Evolutionary conservation across 1,140 invertebrate genomes (phyloP).

Genomic region (Calephelis virginiensis): DNA sequence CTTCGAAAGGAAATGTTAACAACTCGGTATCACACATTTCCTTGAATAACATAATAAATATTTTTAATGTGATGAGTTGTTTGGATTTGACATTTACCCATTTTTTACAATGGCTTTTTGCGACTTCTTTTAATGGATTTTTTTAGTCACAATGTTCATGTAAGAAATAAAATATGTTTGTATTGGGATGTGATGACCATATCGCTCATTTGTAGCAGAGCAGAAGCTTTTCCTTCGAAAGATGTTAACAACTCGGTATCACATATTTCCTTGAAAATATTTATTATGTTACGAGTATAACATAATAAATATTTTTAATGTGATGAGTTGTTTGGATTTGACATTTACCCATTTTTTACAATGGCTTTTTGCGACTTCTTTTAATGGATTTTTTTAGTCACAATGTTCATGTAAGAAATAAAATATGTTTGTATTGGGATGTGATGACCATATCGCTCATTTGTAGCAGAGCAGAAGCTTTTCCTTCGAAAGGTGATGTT

Average conservation of each 20-base stretch:
- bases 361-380: too few relatives aligned
- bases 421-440: too few relatives aligned
- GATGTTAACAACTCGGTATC: conserved; percentile 28
- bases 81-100: neutral
- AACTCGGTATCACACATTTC: conserved; percentile 29
- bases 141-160: too few relatives aligned
- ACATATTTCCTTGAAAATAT: conserved; percentile 33
- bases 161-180: too few relatives aligned
- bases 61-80: conserved; percentile 10
- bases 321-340: neutral
- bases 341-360: neutral
- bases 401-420: too few relatives aligned
- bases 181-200: too few relatives aligned
- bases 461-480: neutral
- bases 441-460: too few relatives aligned
- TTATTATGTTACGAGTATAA: neutral
- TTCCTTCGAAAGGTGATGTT: conserved; percentile 22
- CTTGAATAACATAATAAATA: conserved; percentile 30
- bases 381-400: too few relatives aligned
- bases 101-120: neutral
- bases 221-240: conserved; percentile 17
- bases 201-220: too few relatives aligned
- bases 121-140: too few relatives aligned
- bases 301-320: conserved; percentile 11
- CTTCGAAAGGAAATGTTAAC: conserved; percentile 24